A percentile compares a stretch with the other conserved stretches of the same genome.
phyloP scores from a whole-genome alignment of 2,888 invertebrate species.

The Trissoscelio sp. region DNA sequence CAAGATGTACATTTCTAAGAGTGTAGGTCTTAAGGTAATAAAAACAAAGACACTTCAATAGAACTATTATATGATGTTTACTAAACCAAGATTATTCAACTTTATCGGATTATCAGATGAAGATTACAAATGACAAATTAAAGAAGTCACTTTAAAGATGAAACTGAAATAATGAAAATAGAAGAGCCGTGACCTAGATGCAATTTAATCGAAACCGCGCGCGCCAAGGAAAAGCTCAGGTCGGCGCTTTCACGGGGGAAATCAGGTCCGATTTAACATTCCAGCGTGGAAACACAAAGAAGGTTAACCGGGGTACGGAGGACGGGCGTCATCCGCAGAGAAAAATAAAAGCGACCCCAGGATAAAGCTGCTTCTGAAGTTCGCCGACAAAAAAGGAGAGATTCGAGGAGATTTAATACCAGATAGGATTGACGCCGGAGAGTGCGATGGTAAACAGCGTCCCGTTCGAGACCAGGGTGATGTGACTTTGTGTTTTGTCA shows the following conservation, averaged over 20 bases:
- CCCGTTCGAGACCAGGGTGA: conserved; percentile 69
- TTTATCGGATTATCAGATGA: no score
- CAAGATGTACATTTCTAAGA: no score
- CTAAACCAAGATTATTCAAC: no score
- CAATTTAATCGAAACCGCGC: conserved; percentile 55
- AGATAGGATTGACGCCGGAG: conserved; percentile 79
- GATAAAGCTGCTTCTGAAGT: conserved; percentile 60
- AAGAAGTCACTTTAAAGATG: no score
- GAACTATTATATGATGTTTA: no score
- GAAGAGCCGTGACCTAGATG: conserved; percentile 44
- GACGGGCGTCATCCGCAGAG: conserved; percentile 40
- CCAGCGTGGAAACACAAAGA: conserved; percentile 56
- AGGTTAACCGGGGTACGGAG: conserved; percentile 47
- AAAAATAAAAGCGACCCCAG: conserved; percentile 39
- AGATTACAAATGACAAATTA: no score
- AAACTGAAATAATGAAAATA: conserved; percentile 18
- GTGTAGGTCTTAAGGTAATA: no score
- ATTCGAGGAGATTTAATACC: conserved; percentile 81
- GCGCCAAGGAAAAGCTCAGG: conserved; percentile 16
- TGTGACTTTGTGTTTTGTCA: conserved; percentile 79
- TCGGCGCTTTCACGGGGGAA: conserved; percentile 55
- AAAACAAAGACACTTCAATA: no score
- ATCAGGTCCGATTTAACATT: conserved; percentile 70
- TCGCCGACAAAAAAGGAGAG: conserved; percentile 64
- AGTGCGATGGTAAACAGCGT: conserved; percentile 77